Base-by-base conservation (phyloP, 2,113 vertebrate species). In the Platanista minor region DNA sequence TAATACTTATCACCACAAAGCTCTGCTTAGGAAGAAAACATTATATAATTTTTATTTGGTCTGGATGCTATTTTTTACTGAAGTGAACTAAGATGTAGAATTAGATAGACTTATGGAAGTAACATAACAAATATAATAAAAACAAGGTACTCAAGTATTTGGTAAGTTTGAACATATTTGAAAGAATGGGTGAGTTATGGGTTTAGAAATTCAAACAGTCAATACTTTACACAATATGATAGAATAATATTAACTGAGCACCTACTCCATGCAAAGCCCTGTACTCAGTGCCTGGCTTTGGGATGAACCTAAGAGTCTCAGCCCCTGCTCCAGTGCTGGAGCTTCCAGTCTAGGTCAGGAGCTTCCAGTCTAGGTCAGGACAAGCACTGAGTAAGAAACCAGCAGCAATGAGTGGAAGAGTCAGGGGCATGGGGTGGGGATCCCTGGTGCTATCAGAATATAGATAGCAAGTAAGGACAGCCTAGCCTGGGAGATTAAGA, bases 81-180 rank as follows among this genome's bases (percentile, higher is more conserved):
- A 71, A 49, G 31, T 94, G 43, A 94, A 88, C 6, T 71, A 81
- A 90, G 11, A 67, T 88, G 13, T 21, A 88, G 49, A 62, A 90
- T 57, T 87, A 94, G 41, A n/a, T 33, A 83, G 69, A 88, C 36
- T 90, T 87, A 75, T 33, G 77, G 83, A 82, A 69, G 14, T 75
- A 52, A 90, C 43, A n/a, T 29, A 54, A 46, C 20, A 64, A 67
- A 54, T 83, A 43, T 77, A 75, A 67, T 94, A 72, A 89, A 96
- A 62, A 82, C 7, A 46, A 86, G 11, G 9, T 41, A 29, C 18
- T 72, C 10, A 15, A 29, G 9, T 21, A 41, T 89, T 86, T 93
- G 86, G 2, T 86, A 91, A 85, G 39, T 82, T 89, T 90, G 62
- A 92, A 83, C 89, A 57, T 61, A 90, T 61, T 84, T 94, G 36